Evolutionary conservation across 1,140 invertebrate species (phyloP).

Genomic region (Bombus consobrinus): DNA sequence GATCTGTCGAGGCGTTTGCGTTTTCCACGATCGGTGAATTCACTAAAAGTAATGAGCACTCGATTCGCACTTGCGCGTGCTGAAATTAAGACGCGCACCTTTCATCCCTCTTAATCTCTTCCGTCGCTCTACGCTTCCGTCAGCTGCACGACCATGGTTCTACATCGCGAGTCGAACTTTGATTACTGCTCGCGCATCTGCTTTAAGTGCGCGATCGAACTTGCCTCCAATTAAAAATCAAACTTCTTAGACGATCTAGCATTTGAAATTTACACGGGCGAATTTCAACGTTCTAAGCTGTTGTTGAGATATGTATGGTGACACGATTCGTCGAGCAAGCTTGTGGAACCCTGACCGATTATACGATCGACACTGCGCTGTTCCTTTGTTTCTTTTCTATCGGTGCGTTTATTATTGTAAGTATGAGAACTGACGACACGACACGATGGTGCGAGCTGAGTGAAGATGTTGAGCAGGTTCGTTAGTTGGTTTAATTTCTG

Average conservation of each 20-base stretch:
- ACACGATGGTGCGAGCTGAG: too few relatives aligned
- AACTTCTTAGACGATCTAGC: too few relatives aligned
- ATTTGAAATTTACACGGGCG: too few relatives aligned
- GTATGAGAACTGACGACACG: too few relatives aligned
- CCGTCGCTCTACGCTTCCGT: not conserved
- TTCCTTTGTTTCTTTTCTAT: not conserved
- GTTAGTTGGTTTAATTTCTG: not conserved
- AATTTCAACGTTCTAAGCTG: not conserved
- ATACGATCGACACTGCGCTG: not conserved
- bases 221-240: not conserved
- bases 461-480: not conserved
- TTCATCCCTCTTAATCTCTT: too few relatives aligned
- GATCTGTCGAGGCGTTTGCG: conserved; percentile 7
- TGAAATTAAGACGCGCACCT: not conserved
- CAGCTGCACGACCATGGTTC: not conserved
- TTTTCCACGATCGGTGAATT: conserved; percentile 27
- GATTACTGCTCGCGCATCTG: conserved; percentile 6
- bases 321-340: not conserved
- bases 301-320: not conserved
- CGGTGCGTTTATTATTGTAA: not conserved
- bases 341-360: not conserved
- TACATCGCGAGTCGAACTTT: not conserved
- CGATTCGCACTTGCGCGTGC: conserved; percentile 19
- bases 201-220: too few relatives aligned
- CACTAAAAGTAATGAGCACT: conserved; percentile 39